These are phyloP conservation scores for Paramacrobiotus metropolitanus DNA, from an alignment of 1,140 invertebrate species.

Conservation along the genomic window DNA sequence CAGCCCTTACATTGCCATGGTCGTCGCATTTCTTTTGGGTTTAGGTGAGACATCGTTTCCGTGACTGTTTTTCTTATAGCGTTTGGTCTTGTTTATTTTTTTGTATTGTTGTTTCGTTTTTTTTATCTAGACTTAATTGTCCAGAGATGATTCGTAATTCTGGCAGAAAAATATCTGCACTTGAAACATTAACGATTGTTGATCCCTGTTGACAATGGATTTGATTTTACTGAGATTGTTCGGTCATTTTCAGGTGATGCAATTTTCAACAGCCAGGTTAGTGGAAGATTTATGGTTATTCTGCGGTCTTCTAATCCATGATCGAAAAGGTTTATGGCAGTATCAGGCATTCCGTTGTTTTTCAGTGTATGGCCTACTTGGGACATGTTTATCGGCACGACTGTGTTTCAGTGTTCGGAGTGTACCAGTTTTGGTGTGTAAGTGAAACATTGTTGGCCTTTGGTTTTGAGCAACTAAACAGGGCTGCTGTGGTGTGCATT, in stretches of 20 bases:
- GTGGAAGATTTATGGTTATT: not conserved
- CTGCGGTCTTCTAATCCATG: not conserved
- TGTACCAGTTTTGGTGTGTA: constrained; percentile 2
- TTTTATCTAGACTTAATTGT: too few species aligned
- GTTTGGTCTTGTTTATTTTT: too few species aligned
- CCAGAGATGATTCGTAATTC: too few species aligned
- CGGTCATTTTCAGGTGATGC: not conserved
- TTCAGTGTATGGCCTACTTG: not conserved
- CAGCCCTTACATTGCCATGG: not conserved
- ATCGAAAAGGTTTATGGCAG: too few species aligned
- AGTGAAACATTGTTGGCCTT: not conserved
- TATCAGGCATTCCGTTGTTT: too few species aligned
- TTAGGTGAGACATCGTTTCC: not conserved
- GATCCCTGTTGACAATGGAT: not conserved
- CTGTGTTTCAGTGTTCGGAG: not conserved
- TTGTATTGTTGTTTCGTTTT: too few species aligned
- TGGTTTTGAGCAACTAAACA: too few species aligned
- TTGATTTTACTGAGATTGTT: not conserved
- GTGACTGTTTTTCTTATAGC: not conserved
- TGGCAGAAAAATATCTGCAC: too few species aligned
- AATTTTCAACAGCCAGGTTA: not conserved
- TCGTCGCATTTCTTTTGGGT: not conserved
- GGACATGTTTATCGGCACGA: not conserved
- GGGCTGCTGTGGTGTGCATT: too few species aligned
- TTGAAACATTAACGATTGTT: too few species aligned